Evolutionary conservation across 2,888 invertebrate species (phyloP), one percentile per base, ranked within the genome.

Genomic region (Aspidiotus destructor): DNA sequence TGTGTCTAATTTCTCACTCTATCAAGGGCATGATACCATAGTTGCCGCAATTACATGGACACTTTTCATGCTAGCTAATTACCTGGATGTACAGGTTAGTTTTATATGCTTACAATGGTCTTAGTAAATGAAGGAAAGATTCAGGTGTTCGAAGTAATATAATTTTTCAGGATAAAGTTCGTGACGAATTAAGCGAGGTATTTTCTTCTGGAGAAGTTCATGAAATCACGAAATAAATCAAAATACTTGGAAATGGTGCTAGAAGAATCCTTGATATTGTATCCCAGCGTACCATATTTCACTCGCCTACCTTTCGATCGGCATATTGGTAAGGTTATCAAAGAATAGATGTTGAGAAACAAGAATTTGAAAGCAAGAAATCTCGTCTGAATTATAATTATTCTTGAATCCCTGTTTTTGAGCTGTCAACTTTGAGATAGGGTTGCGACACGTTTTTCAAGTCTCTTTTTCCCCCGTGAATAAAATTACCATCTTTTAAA

Each of bases 11-110:
- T 28, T 28, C 28, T 28, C 28, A 28, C 28, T 28, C 28, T 5
- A 28, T 28, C 69, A 81, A 80, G 82, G 82, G 2, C 82, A 82
- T 72, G 82, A 82, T 72, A 83, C 82, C 7, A 81, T 82, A 2
- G 78, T 82, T 1, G 77, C 81, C 28, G 80, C 78, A 8, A 44
- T 72, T 40, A 6, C 76, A 78, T 82, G 81, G 81, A 76, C 78
- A 8, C 73, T 80, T 10, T 79, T 80, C 72, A 74, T 81, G 69
- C 75, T 82, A 48, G 81, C 80, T 3, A 74, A 75, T 17, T 73
- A 82, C 73, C 78, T 77, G 0, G 76, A 79, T 7, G 76, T 80
- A 28, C 81, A 72, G 62, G 72, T 71, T 69, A 54, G 53, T 48
- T 11, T n/a, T 13, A 11, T 13, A 44, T 13, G 48, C 48, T 10